Evolutionary conservation across 2,113 vertebrate genomes (phyloP).

Genomic region (Dicerorhinus sumatrensis): DNA sequence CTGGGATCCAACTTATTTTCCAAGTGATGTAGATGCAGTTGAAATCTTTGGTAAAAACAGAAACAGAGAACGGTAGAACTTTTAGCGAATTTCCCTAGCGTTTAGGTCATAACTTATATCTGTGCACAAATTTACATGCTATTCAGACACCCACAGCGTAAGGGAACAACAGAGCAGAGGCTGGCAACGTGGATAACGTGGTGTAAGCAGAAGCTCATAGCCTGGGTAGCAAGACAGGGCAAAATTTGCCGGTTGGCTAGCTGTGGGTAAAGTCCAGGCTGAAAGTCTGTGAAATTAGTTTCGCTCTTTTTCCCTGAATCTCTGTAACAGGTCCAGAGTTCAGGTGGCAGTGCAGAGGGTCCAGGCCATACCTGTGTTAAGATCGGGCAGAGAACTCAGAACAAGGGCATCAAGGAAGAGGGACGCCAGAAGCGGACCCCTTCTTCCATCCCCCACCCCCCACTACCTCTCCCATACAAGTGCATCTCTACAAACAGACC

Average conservation of each 20-base stretch:
- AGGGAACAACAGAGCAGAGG: not conserved
- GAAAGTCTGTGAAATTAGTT: not conserved
- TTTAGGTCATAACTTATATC: not conserved
- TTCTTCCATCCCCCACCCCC: not conserved
- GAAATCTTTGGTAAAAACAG: not conserved
- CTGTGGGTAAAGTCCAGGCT: not conserved
- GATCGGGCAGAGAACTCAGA: fast-evolving
- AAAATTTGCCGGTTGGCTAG: not conserved
- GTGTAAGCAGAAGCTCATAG: not conserved
- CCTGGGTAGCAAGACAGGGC: not conserved
- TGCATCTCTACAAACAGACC: not conserved
- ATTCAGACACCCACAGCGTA: fast-evolving
- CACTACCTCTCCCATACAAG: not conserved
- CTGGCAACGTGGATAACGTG: too few relatives aligned
- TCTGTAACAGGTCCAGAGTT: not conserved
- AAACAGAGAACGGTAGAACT: not conserved
- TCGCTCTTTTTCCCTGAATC: not conserved
- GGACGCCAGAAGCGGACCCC: not conserved
- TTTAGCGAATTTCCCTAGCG: not conserved
- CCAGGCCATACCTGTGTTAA: not conserved
- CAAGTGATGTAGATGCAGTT: not conserved
- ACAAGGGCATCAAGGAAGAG: not conserved
- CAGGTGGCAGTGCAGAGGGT: not conserved
- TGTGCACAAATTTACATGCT: not conserved
- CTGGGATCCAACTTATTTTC: not conserved